Base-by-base conservation (phyloP, 2,113 vertebrate species). In the Antigone vipio region DNA sequence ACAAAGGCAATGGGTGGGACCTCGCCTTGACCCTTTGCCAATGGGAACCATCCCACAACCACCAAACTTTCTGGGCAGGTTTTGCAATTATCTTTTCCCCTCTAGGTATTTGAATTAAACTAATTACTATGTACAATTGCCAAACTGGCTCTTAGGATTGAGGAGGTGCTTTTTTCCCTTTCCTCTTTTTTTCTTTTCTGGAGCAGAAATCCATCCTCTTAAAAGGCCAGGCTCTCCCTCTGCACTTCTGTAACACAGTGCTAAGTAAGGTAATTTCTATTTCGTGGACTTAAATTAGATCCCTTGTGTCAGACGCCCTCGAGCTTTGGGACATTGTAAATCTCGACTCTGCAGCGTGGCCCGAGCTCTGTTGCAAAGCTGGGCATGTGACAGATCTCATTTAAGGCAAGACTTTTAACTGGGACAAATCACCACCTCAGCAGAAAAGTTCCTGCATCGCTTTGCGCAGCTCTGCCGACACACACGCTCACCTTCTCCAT, bases 71-170 rank as follows among this genome's bases (percentile, higher is more conserved):
- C 94, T 89, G 94, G 83, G 94, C 92, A 95, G 94, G 91, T 96
- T 96, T 94, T 94, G 90, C 94, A 96, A 95, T 97, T 91, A 94
- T 93, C 75, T 80, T 88, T 92, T 66, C 35, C 91, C 93, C 86
- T 87, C 84, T 47, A 83, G 97, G 87, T 92, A 96, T 95, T 91
- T 95, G 97, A 97, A 97, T 95, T 96, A 96, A 93, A 55, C 93
- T 97, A 97, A 97, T 96, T 94, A 89, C 89, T 71, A 93, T 0
- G 2, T 89, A 69, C 62, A 73, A 93, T 69, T 93, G 97, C 91
- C 92, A 97, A 95, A 94, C 97, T 91, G 96, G 96, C 89, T 96
- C 84, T 85, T 91, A 35, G 19, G 74, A 88, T 67, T 88, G 87
- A 77, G 86, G 45, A 91, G 95, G 77, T 38, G 50, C 35, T 89